Percentiles rank a stretch among this genome's conserved stretches.
phyloP scores from a whole-genome alignment of 2,113 vertebrate species.

The Vimba vimba region DNA sequence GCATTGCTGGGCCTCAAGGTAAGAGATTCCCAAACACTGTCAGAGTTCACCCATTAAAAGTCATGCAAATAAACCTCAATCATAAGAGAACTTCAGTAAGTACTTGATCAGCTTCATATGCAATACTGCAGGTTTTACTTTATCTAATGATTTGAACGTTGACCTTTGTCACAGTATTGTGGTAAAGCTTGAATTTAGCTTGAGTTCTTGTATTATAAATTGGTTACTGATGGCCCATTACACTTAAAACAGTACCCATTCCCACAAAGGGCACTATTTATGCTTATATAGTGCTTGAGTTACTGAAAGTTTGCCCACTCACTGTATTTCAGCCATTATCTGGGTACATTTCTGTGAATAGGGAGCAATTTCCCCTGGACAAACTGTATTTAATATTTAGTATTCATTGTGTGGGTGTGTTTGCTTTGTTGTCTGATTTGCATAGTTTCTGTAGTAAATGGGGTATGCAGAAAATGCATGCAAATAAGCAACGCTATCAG shows the following conservation, averaged over 20 bases:
- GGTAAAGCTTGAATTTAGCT: neutral
- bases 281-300: neutral
- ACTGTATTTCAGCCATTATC: neutral
- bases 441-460: neutral
- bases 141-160: neutral
- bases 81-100: neutral
- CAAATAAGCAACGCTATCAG: neutral
- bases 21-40: slow-evolving; percentile 53
- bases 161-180: neutral
- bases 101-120: neutral
- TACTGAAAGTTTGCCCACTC: neutral
- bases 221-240: neutral
- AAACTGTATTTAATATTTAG: neutral
- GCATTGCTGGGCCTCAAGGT: slow-evolving; percentile 97
- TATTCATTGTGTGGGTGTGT: neutral
- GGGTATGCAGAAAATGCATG: neutral
- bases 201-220: neutral
- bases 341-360: neutral
- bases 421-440: neutral
- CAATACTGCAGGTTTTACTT: neutral
- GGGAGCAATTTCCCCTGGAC: too few relatives aligned
- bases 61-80: neutral
- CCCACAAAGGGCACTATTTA: neutral
- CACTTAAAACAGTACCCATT: neutral
- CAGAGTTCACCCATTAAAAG: neutral